These are phyloP conservation scores for Urophycis tenuis DNA, from an alignment of 2,797 vertebrate species.

Conservation along the genomic window DNA sequence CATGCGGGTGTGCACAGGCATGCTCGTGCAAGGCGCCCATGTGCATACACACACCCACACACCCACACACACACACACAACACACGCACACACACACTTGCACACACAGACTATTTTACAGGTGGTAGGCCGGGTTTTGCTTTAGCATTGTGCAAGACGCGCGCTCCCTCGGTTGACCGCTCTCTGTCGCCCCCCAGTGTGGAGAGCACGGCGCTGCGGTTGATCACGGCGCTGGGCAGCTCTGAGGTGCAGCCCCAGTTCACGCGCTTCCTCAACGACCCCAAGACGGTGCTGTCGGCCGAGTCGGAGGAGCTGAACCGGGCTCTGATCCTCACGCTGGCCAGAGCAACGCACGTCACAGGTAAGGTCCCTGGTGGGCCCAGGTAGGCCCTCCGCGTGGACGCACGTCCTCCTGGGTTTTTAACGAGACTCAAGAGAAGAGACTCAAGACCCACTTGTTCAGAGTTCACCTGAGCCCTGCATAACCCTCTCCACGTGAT, in stretches of 20 bases:
- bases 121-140: no score
- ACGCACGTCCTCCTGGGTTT: neutral
- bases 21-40: no score
- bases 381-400: no score
- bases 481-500: no score
- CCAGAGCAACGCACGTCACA: slow-evolving; percentile 94
- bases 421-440: no score
- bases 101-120: neutral
- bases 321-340: slow-evolving; percentile 91
- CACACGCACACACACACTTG: no score
- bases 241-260: slow-evolving; percentile 97
- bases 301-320: slow-evolving; percentile 97
- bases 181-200: slow-evolving; percentile 69
- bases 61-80: neutral
- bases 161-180: neutral
- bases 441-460: no score
- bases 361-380: slow-evolving; percentile 61
- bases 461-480: no score
- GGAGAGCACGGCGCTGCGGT: slow-evolving; percentile 90
- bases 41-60: neutral
- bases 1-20: no score
- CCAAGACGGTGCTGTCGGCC: slow-evolving; percentile 91
- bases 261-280: slow-evolving; percentile 94
- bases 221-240: slow-evolving; percentile 94
- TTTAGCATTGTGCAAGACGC: neutral